phyloP scores from a whole-genome alignment of 2,113 vertebrate species.

The Nicator chloris region DNA sequence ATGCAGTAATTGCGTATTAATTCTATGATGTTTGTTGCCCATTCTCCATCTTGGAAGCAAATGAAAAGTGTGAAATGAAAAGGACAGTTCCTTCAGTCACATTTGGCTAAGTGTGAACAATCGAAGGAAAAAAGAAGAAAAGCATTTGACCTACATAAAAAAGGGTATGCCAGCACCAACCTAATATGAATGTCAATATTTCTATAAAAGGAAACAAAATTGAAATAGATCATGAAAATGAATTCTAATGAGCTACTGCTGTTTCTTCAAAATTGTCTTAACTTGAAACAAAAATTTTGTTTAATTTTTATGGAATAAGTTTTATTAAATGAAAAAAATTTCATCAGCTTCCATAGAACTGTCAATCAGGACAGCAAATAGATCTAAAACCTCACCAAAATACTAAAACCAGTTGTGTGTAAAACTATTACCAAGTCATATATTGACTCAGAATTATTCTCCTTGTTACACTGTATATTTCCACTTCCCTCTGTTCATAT shows the following conservation, averaged over 20 bases:
- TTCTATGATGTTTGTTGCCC: background rate
- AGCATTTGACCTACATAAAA: background rate
- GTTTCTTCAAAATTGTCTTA: background rate
- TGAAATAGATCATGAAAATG: background rate
- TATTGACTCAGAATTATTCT: background rate
- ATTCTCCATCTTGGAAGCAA: background rate
- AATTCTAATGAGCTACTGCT: background rate
- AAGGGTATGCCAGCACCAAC: background rate
- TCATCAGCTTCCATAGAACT: background rate
- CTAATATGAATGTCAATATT: background rate
- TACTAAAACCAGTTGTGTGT: background rate
- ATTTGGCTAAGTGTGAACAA: background rate
- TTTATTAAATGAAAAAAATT: background rate
- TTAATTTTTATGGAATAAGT: background rate
- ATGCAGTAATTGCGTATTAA: background rate
- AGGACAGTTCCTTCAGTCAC: background rate
- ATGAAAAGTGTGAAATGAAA: background rate
- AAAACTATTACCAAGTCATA: background rate
- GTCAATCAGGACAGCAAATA: background rate
- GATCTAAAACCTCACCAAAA: background rate
- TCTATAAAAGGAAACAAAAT: background rate
- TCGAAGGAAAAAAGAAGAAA: background rate
- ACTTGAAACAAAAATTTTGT: background rate
- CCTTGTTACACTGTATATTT: background rate
- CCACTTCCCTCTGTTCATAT: background rate